A percentile compares a stretch with the other conserved stretches of the same genome.
phyloP scores from a whole-genome alignment of 2,113 vertebrate genomes.

The Sporophila hypoxantha region DNA sequence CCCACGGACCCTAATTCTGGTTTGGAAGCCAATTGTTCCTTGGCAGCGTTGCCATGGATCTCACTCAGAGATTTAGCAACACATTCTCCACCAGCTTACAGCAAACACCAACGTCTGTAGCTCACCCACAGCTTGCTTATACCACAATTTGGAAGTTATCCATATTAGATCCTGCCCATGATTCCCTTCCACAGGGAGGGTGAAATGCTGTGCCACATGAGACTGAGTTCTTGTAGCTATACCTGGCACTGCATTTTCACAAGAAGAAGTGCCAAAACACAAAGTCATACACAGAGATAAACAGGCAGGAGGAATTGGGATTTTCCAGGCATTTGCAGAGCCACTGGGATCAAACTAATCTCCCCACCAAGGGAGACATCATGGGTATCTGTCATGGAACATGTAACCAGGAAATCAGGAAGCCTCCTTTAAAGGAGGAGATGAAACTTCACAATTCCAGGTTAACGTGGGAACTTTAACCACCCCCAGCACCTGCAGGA shows the following conservation, averaged over 20 bases:
- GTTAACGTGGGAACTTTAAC: background rate
- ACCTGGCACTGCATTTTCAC: background rate
- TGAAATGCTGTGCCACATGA: background rate
- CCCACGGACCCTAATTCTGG: constrained; percentile 57
- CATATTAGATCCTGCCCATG: background rate
- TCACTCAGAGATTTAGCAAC: constrained; percentile 57
- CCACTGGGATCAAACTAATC: background rate
- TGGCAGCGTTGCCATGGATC: constrained; percentile 54
- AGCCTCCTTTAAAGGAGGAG: background rate
- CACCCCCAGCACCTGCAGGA: background rate
- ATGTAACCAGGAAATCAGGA: background rate
- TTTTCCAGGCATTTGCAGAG: background rate
- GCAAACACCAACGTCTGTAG: background rate
- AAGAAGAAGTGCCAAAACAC: background rate
- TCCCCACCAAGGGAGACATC: background rate
- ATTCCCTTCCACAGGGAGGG: background rate
- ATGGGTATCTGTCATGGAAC: background rate
- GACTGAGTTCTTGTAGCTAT: background rate
- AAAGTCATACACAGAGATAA: background rate
- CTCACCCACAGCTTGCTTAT: background rate
- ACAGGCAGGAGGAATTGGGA: background rate
- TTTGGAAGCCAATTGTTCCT: constrained; percentile 57
- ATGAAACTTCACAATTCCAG: background rate
- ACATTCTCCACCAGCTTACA: constrained; percentile 37
- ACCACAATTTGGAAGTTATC: background rate